Conservation (phyloP, 2,797 vertebrate genomes). For the Malacoctenus gilli region DNA sequence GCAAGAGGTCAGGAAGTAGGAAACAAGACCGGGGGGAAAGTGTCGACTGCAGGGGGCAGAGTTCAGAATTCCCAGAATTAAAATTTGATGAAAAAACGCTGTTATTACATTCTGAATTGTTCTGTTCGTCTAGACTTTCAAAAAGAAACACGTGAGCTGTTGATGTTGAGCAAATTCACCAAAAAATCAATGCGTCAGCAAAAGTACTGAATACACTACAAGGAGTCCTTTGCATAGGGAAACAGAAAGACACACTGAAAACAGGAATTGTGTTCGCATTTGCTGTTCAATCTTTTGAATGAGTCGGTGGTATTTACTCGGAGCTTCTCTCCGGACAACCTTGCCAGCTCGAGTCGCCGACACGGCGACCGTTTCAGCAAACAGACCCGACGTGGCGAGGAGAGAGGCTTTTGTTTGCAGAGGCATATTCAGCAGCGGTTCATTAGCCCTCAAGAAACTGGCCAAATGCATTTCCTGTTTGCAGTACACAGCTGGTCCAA, state of each 20-base stretch:
- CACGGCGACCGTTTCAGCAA: slow-evolving; percentile 45
- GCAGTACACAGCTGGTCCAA: slow-evolving; percentile 31
- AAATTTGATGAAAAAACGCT: too few species aligned
- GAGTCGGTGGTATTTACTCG: slow-evolving; percentile 21
- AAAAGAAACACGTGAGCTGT: too few species aligned
- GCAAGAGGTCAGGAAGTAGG: slow-evolving; percentile 33
- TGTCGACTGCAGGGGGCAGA: slow-evolving; percentile 3
- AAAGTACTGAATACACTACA: too few species aligned
- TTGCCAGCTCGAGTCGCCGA: slow-evolving; percentile 17
- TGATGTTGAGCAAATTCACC: too few species aligned
- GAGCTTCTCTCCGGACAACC: slow-evolving; percentile 14
- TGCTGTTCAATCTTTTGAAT: slow-evolving; percentile 36
- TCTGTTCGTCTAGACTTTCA: too few species aligned
- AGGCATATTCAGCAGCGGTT: slow-evolving; percentile 39
- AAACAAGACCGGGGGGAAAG: not conserved
- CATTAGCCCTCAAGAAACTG: slow-evolving; percentile 27
- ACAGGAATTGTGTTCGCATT: too few species aligned
- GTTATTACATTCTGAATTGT: too few species aligned
- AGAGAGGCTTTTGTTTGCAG: slow-evolving; percentile 41
- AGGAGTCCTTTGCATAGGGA: too few species aligned
- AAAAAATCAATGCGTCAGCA: too few species aligned
- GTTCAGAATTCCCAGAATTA: too few species aligned
- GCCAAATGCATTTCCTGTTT: slow-evolving; percentile 52
- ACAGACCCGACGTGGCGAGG: slow-evolving; percentile 15
- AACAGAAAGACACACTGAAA: too few species aligned